Conservation (phyloP, 2,113 vertebrate species). For the Rhinichthys klamathensis region DNA sequence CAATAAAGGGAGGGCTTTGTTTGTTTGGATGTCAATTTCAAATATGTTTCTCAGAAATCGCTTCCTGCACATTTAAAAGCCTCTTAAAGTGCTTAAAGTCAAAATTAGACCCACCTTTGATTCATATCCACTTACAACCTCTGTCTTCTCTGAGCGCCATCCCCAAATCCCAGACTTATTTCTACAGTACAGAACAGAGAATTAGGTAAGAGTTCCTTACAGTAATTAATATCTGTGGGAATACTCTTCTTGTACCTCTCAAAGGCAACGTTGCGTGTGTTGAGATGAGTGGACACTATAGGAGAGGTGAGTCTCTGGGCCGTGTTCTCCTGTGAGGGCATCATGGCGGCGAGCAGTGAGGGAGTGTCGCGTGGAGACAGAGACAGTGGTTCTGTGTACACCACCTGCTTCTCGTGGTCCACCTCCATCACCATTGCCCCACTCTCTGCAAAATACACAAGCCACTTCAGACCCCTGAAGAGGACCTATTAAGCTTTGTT, state of each 20-base stretch:
- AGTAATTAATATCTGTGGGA: neutral
- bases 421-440: conserved; percentile 97
- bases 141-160: conserved; percentile 95
- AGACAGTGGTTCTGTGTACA: conserved; percentile 89
- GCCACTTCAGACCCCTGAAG: neutral
- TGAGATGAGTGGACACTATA: conserved; percentile 93
- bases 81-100: neutral
- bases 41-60: neutral
- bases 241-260: conserved; percentile 79
- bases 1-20: too few species aligned
- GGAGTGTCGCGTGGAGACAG: conserved; percentile 84
- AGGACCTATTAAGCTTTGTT: too few species aligned
- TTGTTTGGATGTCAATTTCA: too few species aligned
- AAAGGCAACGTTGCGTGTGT: conserved; percentile 93
- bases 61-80: neutral
- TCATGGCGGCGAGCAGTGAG: conserved; percentile 90
- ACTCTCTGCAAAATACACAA: conserved; percentile 73
- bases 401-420: conserved; percentile 95
- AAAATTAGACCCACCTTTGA: conserved; percentile 82
- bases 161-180: conserved; percentile 98
- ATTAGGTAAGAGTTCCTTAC: neutral
- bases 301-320: conserved; percentile 90
- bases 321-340: conserved; percentile 91
- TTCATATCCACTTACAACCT: conserved; percentile 91
- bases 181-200: conserved; percentile 66